These are phyloP conservation scores for Redunca redunca DNA, from an alignment of 2,113 vertebrate species.

Conservation along the genomic window DNA sequence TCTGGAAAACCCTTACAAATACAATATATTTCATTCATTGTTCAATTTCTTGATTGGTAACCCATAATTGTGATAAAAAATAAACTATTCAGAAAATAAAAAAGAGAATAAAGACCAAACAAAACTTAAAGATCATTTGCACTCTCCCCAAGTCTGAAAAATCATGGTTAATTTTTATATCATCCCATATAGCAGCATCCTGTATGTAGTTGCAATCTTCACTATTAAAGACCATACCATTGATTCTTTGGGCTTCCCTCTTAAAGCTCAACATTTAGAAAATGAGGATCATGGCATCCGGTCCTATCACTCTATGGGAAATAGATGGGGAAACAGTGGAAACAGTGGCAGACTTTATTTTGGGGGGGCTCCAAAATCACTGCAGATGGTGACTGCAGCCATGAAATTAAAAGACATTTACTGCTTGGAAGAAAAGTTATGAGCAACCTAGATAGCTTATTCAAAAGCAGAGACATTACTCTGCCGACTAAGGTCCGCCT, in stretches of 20 bases:
- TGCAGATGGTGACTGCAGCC: too few relatives aligned
- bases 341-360: too few relatives aligned
- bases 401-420: too few relatives aligned
- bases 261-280: too few relatives aligned
- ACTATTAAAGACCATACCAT: background rate
- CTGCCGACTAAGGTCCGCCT: too few relatives aligned
- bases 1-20: background rate
- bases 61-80: background rate
- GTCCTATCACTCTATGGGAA: too few relatives aligned
- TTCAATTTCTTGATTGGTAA: background rate
- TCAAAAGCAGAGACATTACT: too few relatives aligned
- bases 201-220: background rate
- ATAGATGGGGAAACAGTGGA: too few relatives aligned
- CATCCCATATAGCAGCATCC: background rate
- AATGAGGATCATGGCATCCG: too few relatives aligned
- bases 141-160: background rate
- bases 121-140: background rate
- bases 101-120: background rate
- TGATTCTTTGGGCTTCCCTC: background rate
- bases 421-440: too few relatives aligned
- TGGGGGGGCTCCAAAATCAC: too few relatives aligned
- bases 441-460: too few relatives aligned
- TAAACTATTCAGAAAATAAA: background rate
- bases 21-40: background rate
- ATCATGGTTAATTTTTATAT: background rate